phyloP scores from a whole-genome alignment of 2,797 vertebrate genomes.

The Sebastiscus tertius region DNA sequence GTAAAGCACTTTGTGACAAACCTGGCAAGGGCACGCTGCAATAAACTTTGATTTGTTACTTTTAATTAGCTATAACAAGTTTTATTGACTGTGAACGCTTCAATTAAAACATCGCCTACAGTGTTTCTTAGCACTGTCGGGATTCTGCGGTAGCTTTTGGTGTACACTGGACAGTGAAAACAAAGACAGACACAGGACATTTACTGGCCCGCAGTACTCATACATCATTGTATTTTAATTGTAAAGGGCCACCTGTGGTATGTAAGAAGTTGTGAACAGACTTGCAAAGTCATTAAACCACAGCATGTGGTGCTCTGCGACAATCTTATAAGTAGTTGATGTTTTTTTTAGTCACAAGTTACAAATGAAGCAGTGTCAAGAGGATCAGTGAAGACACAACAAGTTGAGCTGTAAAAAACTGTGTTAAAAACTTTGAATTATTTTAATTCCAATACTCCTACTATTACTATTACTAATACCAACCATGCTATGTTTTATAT shows the following conservation, averaged over 20 bases:
- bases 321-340: not conserved
- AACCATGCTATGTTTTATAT: not conserved
- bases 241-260: conserved; percentile 15
- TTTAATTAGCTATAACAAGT: not conserved
- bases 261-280: not conserved
- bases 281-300: conserved; percentile 12
- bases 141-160: not conserved
- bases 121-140: not conserved
- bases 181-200: not conserved
- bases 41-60: not conserved
- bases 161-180: not conserved
- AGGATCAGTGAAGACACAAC: not conserved
- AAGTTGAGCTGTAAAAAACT: not conserved
- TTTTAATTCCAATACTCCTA: not conserved
- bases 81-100: not conserved
- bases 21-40: not conserved
- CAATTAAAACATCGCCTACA: not conserved
- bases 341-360: conserved; percentile 13
- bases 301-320: not conserved
- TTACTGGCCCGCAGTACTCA: not conserved
- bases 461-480: not conserved
- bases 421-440: not conserved
- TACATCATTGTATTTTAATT: conserved; percentile 8
- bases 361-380: not conserved
- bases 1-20: not conserved